A percentile compares a stretch with the other conserved stretches of the same genome.
Evolutionary conservation across 1,140 invertebrate species (phyloP).

Genomic region (Tetramorium alpestre): DNA sequence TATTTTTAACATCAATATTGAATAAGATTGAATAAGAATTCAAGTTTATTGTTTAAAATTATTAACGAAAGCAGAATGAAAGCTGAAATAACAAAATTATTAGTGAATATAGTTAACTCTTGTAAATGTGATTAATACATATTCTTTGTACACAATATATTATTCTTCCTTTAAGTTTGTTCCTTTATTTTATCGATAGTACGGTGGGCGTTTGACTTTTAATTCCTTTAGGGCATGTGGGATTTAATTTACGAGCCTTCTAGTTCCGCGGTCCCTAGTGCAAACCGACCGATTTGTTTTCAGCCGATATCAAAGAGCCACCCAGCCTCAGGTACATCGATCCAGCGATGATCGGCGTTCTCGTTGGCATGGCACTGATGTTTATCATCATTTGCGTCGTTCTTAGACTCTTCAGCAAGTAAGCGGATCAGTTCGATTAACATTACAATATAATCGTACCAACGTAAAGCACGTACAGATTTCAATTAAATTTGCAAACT

Average conservation of each 20-base stretch:
- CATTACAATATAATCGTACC: background rate
- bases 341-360: conserved; percentile 95
- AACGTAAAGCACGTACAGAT: background rate
- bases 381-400: conserved; percentile 97
- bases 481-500: background rate
- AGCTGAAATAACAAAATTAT: background rate
- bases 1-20: background rate
- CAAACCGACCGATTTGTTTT: conserved; percentile 43
- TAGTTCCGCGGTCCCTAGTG: background rate
- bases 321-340: conserved; percentile 89
- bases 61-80: background rate
- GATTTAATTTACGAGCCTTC: conserved; percentile 18
- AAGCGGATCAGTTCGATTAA: conserved; percentile 81
- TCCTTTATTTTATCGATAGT: background rate
- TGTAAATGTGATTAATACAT: background rate
- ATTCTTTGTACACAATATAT: background rate
- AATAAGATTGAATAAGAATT: conserved; percentile 1
- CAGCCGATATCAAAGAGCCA: conserved; percentile 85
- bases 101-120: background rate
- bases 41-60: background rate
- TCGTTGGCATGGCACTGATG: conserved; percentile 96
- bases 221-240: background rate
- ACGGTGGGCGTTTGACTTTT: background rate
- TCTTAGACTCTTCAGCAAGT: conserved; percentile 96
- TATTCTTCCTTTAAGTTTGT: background rate